These are phyloP conservation scores for Mesoclemmys tuberculata DNA, from an alignment of 2,113 vertebrate genomes.

Conservation along the genomic window DNA sequence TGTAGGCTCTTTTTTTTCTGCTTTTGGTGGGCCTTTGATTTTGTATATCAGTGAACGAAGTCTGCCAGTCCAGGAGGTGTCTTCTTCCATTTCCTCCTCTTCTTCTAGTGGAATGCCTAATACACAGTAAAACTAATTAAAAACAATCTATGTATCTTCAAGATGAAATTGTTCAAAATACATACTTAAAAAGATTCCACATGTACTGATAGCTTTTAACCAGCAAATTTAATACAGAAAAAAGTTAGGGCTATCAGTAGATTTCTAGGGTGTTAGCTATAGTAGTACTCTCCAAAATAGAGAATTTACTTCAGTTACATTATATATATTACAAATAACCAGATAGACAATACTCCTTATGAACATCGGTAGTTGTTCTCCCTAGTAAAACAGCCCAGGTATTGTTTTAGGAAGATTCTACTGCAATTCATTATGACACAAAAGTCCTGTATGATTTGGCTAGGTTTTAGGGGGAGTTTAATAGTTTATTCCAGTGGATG, in stretches of 20 bases:
- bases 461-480: not conserved
- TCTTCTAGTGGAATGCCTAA: slow-evolving; percentile 95
- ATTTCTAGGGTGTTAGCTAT: not conserved
- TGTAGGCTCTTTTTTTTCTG: slow-evolving; percentile 81
- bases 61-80: slow-evolving; percentile 89
- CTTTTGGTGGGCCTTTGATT: slow-evolving; percentile 90
- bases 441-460: not conserved
- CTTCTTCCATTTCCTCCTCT: slow-evolving; percentile 87
- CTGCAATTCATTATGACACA: not conserved
- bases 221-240: not conserved
- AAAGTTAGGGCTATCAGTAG: not conserved
- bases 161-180: not conserved
- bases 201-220: not conserved
- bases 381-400: not conserved
- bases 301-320: not conserved
- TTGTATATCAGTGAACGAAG: slow-evolving; percentile 90
- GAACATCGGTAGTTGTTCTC: not conserved
- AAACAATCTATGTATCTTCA: not conserved
- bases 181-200: not conserved
- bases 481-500: not conserved
- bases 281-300: not conserved
- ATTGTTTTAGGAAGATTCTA: not conserved
- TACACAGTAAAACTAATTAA: slow-evolving; percentile 45
- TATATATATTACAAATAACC: not conserved
- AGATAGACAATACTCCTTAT: not conserved